These are phyloP conservation scores for Colinus virginianus DNA, from an alignment of 2,113 vertebrate genomes.

Conservation along the genomic window DNA sequence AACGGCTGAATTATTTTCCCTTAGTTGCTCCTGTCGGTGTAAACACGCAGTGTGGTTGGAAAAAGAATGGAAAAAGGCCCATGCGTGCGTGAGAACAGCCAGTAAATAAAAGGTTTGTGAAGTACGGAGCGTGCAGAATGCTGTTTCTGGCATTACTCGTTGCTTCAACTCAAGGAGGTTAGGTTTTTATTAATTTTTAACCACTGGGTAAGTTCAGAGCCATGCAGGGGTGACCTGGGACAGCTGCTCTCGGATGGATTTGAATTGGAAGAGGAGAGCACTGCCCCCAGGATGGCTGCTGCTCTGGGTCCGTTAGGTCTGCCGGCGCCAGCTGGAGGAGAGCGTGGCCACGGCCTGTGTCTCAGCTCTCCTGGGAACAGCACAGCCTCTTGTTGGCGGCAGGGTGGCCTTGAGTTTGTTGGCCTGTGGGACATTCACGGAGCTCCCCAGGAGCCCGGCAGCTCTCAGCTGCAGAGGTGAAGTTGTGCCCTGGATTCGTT, in stretches of 20 bases:
- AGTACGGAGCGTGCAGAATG: constrained; percentile 13
- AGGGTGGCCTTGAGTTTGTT: neutral
- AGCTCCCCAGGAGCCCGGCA: neutral
- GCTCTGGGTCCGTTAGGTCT: neutral
- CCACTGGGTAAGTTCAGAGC: neutral
- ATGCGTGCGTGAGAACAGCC: fast-evolving
- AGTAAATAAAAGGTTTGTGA: neutral
- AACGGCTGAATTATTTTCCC: neutral
- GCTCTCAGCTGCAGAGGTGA: neutral
- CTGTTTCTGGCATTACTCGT: neutral
- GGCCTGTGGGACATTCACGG: neutral
- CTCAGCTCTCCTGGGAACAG: neutral
- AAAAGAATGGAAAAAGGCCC: neutral
- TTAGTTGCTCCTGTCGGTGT: neutral
- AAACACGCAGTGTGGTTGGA: neutral
- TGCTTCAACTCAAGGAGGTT: neutral
- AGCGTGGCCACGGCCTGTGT: neutral
- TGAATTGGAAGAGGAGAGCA: neutral
- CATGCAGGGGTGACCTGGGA: neutral
- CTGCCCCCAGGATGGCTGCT: fast-evolving
- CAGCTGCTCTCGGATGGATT: neutral
- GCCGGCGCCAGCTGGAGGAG: neutral
- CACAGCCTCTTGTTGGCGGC: neutral
- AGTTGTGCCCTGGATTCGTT: neutral
- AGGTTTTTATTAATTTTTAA: constrained; percentile 54